These are phyloP conservation scores for Macrotrachela quadricornifera DNA, from an alignment of 1,140 invertebrate genomes.

Conservation along the genomic window DNA sequence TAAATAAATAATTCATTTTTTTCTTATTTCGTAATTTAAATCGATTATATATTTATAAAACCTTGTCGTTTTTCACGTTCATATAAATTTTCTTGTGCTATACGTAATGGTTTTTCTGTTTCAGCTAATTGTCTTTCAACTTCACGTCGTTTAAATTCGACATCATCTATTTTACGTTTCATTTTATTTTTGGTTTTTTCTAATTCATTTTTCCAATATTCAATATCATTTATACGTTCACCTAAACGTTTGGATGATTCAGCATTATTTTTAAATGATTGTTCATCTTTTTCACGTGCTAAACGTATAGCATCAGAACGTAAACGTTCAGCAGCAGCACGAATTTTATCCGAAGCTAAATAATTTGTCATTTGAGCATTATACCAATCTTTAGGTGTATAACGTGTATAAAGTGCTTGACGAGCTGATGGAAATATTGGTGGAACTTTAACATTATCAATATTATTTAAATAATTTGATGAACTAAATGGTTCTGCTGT, in stretches of 20 bases:
- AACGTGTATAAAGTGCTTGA: constrained; percentile 35
- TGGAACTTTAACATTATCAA: constrained; percentile 17
- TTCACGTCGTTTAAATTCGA: constrained; percentile 51
- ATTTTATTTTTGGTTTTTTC: constrained; percentile 60
- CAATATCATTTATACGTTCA: constrained; percentile 69
- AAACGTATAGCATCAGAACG: constrained; percentile 25
- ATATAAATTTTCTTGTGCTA: constrained; percentile 76
- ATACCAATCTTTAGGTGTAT: constrained; percentile 71
- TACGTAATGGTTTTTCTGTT: constrained; percentile 65
- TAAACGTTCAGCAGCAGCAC: constrained; percentile 25
- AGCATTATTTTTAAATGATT: constrained; percentile 24
- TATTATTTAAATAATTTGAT: constrained; percentile 2
- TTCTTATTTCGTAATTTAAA: too few species aligned
- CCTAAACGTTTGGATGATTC: constrained; percentile 36
- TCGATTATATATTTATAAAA: too few species aligned
- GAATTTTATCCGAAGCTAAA: constrained; percentile 48
- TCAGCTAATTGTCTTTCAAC: constrained; percentile 64
- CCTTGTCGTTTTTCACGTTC: constrained; percentile 59
- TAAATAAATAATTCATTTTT: too few species aligned
- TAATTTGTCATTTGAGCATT: constrained; percentile 62
- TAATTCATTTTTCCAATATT: constrained; percentile 76
- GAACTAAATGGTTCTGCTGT: too few species aligned
- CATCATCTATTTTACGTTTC: constrained; percentile 52
- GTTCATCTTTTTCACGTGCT: constrained; percentile 29
- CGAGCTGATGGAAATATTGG: constrained; percentile 29